These are phyloP conservation scores for Pseudanteris insignis DNA, from an alignment of 2,888 invertebrate genomes.

Conservation along the genomic window DNA sequence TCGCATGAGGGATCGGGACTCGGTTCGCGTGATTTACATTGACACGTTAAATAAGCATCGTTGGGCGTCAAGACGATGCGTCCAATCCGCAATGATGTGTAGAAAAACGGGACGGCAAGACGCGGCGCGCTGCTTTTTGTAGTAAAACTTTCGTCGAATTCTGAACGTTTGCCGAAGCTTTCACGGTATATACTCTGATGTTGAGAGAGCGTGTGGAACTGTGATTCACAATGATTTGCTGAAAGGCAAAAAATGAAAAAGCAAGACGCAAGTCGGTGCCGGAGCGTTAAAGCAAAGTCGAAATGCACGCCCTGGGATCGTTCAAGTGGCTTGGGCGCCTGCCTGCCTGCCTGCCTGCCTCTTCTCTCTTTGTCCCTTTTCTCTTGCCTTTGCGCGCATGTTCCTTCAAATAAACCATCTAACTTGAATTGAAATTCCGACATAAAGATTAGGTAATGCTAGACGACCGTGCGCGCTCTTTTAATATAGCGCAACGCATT, in stretches of 20 bases:
- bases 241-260: conserved; percentile 36
- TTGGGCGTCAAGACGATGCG: conserved; percentile 31
- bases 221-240: conserved; percentile 48
- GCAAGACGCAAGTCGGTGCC: conserved; percentile 38
- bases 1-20: not conserved
- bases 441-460: conserved; percentile 41
- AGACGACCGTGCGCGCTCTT: conserved; percentile 19
- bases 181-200: conserved; percentile 31
- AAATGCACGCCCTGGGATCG: conserved; percentile 43
- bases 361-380: conserved; percentile 39
- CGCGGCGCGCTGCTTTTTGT: conserved; percentile 13
- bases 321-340: conserved; percentile 40
- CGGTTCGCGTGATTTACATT: conserved; percentile 17
- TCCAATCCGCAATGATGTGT: conserved; percentile 43
- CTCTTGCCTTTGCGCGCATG: conserved; percentile 40
- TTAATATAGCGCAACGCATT: conserved; percentile 35
- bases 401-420: conserved; percentile 43
- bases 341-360: conserved; percentile 15
- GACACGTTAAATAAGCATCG: conserved; percentile 40
- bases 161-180: conserved; percentile 43
- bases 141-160: conserved; percentile 40
- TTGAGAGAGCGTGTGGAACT: conserved; percentile 40
- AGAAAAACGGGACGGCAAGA: conserved; percentile 33
- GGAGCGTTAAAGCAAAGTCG: conserved; percentile 46
- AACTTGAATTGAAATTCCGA: conserved; percentile 42